Base-by-base conservation (phyloP, 1,140 invertebrate species). In the Anagrus nilaparvatae region DNA sequence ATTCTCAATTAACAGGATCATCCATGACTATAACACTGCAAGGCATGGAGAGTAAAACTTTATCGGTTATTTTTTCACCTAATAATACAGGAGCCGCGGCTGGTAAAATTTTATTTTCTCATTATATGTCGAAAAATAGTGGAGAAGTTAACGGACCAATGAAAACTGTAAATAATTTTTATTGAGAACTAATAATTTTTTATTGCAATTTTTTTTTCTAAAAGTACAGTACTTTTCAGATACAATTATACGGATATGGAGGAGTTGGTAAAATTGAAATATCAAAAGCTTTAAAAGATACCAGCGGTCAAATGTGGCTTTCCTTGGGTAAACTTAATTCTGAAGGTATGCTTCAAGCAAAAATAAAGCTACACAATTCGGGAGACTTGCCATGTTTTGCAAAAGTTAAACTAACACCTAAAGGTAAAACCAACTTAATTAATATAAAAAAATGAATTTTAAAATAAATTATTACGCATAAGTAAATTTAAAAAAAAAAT, bases 211-310 rank as follows among this genome's bases (percentile, higher is more conserved):
- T 24, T 31, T 29, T 34, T 42, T 28, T 1, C 29, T 6, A 5
- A 8, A 39, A 18, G 3, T 18, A 31, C 47, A 23, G 10, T 14
- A 32, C 20, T 51, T 48, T 38, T 29, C 53, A 57, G 61, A 55
- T 69, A 28, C 50, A 50, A 29, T 52, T 74, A 13, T 69, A 58
- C 47, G 72, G 71, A 13, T 71, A 72, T 46, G 71, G 72, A 12
- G 72, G 72, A 9, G 59, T 50, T 40, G 54, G 58, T 17, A 68
- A 60, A 53, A 48, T 71, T 3, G 62, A 69, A 40, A 62, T 73
- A 29, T 55, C 53, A 5, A 60, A 69, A 52, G 58, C 63, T 5
- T 56, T 62, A 20, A 69, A 70, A 56, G 70, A 72, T 37, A 63
- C 63, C n/a, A 61, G 55, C 17, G 65, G 61, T 21, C 68, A 67